These are phyloP conservation scores for Invenusta paracnida DNA, from an alignment of 2,888 invertebrate genomes.

Conservation along the genomic window DNA sequence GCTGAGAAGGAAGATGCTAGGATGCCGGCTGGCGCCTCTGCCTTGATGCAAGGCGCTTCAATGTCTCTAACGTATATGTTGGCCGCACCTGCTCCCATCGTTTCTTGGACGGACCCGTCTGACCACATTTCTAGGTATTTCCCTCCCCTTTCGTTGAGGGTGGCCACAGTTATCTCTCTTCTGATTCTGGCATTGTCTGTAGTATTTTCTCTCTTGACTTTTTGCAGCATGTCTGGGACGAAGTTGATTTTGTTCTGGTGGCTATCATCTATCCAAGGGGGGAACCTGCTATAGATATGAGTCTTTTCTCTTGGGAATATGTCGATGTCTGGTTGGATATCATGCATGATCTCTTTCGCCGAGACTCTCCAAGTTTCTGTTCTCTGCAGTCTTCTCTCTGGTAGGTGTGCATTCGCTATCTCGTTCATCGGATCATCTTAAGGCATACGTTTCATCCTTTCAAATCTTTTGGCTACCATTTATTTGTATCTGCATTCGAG, in stretches of 20 bases:
- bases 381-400: not conserved
- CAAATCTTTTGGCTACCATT: not conserved
- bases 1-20: not conserved
- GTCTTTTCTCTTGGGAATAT: not conserved
- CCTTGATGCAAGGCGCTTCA: not conserved
- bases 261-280: not conserved
- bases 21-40: not conserved
- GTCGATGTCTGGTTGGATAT: not conserved
- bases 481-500: not conserved
- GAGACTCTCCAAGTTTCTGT: not conserved
- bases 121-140: not conserved
- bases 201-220: not conserved
- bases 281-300: not conserved
- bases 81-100: not conserved
- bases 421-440: not conserved
- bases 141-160: not conserved
- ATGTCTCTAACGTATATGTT: not conserved
- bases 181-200: not conserved
- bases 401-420: not conserved
- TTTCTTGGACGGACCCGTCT: not conserved
- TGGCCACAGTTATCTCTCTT: not conserved
- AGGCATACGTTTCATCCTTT: not conserved
- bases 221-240: not conserved
- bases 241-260: not conserved
- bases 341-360: not conserved